Base-by-base conservation (phyloP, 2,888 invertebrate species). In the Drosophila falleni region DNA sequence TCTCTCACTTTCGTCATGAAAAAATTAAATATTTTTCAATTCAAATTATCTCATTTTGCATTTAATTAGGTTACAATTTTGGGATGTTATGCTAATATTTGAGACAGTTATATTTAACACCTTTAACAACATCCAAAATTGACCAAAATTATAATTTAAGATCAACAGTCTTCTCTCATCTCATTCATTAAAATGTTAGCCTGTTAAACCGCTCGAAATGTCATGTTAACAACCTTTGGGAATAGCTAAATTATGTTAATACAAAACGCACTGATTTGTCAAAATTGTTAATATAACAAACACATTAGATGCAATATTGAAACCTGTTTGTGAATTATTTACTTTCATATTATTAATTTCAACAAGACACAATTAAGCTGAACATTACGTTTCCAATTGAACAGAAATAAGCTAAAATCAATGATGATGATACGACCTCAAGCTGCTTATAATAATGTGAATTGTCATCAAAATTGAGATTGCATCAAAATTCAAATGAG, bases 191-290 rank as follows among this genome's bases (percentile, higher is more conserved):
- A 35, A 4, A 50, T 23, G 11, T 6, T 2, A 33, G 31, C 42
- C 13, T 26, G 33, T 29, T 37, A 54, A 41, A 19, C 9, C 13
- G 4, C 15, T 35, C n/a, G 31, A 1, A 0, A 26, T 42, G 42
- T 31, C 31, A 55, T 42, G 33, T 39, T 49, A 39, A 56, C 33
- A 56, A 35, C 33, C 9, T 10, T 56, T 35, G 46, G 35, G 33
- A 46, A 23, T 23, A 51, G 42, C 33, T 16, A 10, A 61, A 61
- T 53, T 35, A 44, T 53, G 53, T 44, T 35, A 46, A 61, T 44
- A 16, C 0, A 5, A 19, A 4, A 44, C 50, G 6, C 26, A 46
- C 19, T 29, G 41, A 19, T 44, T 23, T 35, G 33, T 10, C 33
- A 23, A 56, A 33, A 8, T 55, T 42, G 31, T 16, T 37, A n/a